phyloP scores from a whole-genome alignment of 2,113 vertebrate genomes.

The Turdus rufiventris region DNA sequence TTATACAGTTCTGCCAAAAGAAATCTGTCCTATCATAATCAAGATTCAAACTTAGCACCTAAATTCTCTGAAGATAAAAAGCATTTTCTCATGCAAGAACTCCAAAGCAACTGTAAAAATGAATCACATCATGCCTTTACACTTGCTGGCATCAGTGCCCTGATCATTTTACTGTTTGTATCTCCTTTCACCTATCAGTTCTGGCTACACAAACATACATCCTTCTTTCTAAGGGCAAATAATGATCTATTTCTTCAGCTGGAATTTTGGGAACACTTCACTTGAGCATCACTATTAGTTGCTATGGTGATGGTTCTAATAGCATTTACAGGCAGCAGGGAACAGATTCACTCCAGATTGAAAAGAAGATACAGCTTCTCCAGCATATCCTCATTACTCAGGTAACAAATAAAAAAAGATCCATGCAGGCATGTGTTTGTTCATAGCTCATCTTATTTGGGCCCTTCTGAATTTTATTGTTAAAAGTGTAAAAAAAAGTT shows the following conservation, averaged over 20 bases:
- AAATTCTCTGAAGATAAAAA: background rate
- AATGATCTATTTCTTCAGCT: background rate
- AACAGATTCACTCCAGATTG: background rate
- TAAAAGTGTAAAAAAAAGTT: background rate
- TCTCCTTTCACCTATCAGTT: background rate
- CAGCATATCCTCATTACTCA: background rate
- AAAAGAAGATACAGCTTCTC: background rate
- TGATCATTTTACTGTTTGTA: background rate
- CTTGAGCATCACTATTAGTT: slow-evolving; percentile 35
- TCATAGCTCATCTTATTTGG: background rate
- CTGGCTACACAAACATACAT: background rate
- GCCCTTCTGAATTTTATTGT: background rate
- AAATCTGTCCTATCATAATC: background rate
- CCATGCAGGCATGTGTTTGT: background rate
- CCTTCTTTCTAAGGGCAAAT: background rate
- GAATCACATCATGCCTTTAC: background rate
- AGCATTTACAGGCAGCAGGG: background rate
- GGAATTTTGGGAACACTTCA: background rate
- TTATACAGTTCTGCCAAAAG: background rate
- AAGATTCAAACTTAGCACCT: background rate
- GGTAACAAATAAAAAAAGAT: background rate
- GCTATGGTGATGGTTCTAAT: slow-evolving; percentile 25
- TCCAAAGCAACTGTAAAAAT: background rate
- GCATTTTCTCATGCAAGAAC: background rate
- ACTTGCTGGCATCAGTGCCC: background rate